Evolutionary conservation across 2,888 invertebrate species (phyloP), one percentile per base, ranked within the genome.

Genomic region (Disparrhopalites patrizii): DNA sequence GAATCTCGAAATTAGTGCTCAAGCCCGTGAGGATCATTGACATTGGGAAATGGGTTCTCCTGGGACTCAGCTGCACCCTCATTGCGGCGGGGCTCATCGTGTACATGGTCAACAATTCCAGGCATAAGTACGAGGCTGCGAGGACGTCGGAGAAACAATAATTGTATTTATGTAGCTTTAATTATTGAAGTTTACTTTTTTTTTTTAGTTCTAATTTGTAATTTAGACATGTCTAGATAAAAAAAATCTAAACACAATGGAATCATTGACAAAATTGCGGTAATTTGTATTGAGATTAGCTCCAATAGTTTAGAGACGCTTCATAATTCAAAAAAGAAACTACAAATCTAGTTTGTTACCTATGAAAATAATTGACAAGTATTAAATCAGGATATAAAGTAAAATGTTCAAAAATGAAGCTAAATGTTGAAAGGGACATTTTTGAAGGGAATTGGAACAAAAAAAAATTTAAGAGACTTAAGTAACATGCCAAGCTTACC

Each of bases 31-130:
- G 62, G 23, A 65, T 62, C 33, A 55, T 72, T 18, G 43, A 56
- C 1, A 67, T 68, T 50, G 64, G 47, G 3, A 72, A 72, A 63
- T 72, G 72, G 70, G 52, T 50, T n/a, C 18, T 72, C 3, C 51
- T 72, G 1, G 64, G 56, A 15, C 20, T 68, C 10, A 65, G 69
- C 20, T 38, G 50, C 31, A 28, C 58, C 27, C 51, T 70, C 13
- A 60, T 68, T 58, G 51, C 63, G 10, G 30, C 54, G 23, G 71
- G 68, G 10, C 30, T 62, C 18, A 57, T 56, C 13, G 55, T 68
- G 1, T 68, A 51, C 50, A 31, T 61, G 61, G 51, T 61, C 31
- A 50, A 61, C 20, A 51, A 50, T 20, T 36, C 38, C 18, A 61
- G 36, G 23, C 33, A 51, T 61, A 20, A 47, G 27, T 61, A 61